Conservation (phyloP, 2,888 invertebrate species). For the Eupithecia tripunctaria region DNA sequence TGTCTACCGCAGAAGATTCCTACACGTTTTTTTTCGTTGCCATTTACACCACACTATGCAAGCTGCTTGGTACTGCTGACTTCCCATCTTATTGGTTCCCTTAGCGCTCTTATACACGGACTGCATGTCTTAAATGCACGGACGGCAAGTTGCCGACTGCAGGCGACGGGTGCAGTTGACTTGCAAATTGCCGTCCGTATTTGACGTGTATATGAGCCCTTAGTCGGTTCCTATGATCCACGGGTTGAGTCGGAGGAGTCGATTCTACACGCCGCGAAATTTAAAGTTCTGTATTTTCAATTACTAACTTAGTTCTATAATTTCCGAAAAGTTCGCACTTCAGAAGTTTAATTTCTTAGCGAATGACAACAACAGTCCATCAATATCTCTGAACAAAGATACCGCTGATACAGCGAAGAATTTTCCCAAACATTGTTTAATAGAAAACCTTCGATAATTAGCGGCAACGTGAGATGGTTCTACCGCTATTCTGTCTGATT, state of each 20-base stretch:
- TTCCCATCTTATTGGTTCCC: no score
- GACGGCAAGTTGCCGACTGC: no score
- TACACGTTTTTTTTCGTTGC: no score
- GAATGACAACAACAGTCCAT: slow-evolving; percentile 4
- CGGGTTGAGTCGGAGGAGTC: neutral
- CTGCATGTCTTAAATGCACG: no score
- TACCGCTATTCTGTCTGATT: slow-evolving; percentile 27
- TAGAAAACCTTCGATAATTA: slow-evolving; percentile 32
- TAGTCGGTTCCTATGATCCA: neutral
- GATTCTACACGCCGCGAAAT: neutral
- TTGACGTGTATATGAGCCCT: no score
- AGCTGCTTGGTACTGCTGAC: neutral
- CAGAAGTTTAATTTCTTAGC: neutral
- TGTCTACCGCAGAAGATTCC: no score
- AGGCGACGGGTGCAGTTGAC: no score
- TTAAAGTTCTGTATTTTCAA: neutral
- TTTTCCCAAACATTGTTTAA: slow-evolving; percentile 30
- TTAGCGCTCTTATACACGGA: no score
- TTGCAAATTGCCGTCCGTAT: no score
- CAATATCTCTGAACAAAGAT: slow-evolving; percentile 13
- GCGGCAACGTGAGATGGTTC: slow-evolving; percentile 30
- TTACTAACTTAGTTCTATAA: neutral
- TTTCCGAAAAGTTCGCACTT: neutral
- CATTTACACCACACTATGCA: no score
- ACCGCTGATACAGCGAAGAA: neutral